Base-by-base conservation (phyloP, 2,888 invertebrate species). In the Corbicula japonica region DNA sequence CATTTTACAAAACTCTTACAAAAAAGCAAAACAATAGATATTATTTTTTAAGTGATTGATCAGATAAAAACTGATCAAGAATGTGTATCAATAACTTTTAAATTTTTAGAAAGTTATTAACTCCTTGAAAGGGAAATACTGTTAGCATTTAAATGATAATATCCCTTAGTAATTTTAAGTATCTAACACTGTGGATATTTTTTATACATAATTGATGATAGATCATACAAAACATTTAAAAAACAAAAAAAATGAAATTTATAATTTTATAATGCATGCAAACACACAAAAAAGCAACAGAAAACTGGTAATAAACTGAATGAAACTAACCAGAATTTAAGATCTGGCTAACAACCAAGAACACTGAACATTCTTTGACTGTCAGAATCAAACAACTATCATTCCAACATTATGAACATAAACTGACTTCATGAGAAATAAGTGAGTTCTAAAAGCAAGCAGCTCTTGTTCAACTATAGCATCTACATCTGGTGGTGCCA, bases 401-500 rank as follows among this genome's bases (percentile, higher is more conserved):
- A 46, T 18, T 46, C 8, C n/a, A 15, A 3, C 26, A n/a, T n/a
- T n/a, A n/a, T n/a, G n/a, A 38, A 38, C 15, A 18, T 38, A 12
- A 38, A 8, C 8, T 38, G 8, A 35, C 60, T 60, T 32, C 60
- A 60, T 35, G 5, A 60, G 34, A 21, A 35, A 60, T 12, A 60
- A 4, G 21, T 60, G 60, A 8, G 60, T 60, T 32, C 60, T 32
- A 12, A 60, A 60, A 15, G 60, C 60, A 10, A 60, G 21, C 4
- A 60, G 12, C 38, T 60, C 35, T 30, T 60, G 35, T 23, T 60
- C 60, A 60, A 60, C 34, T 15, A 35, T 21, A 4, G 21, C 12
- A 21, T 60, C 60, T 10, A 60, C 15, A 60, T 60, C 60, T 8
- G 60, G 18, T 32, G 60, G 38, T 32, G 23, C 60, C 32, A 60